Evolutionary conservation across 2,797 vertebrate genomes (phyloP).

Genomic region (Pantherophis vulpinus): DNA sequence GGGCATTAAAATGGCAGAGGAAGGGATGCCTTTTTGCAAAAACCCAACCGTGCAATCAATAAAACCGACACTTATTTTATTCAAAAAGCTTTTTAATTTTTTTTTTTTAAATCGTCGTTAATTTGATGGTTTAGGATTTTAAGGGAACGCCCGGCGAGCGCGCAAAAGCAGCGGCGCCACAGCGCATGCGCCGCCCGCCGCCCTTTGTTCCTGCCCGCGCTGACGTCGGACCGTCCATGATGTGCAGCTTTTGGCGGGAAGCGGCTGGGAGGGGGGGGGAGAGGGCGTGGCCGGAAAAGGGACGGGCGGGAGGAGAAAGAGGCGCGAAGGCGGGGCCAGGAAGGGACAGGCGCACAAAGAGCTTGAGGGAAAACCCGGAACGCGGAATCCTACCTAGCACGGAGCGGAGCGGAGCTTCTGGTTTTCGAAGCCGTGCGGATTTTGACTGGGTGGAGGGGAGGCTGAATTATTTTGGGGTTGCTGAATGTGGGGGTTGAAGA

Average conservation of each 20-base stretch:
- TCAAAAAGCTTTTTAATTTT: not conserved
- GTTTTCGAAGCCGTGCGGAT: not conserved
- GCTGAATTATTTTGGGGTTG: too few relatives aligned
- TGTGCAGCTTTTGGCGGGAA: slow-evolving; percentile 31
- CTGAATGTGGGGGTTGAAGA: not conserved
- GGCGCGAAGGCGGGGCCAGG: not conserved
- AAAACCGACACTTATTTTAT: not conserved
- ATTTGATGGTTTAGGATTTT: not conserved
- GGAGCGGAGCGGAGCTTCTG: not conserved
- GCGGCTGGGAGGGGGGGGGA: not conserved
- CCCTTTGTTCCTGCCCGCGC: not conserved
- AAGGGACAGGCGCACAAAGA: not conserved
- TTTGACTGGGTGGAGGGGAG: not conserved
- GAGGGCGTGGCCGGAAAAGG: too few relatives aligned
- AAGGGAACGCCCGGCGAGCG: not conserved
- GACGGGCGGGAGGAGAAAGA: not conserved
- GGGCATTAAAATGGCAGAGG: not conserved
- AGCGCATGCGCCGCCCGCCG: not conserved
- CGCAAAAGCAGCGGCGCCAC: fast-evolving
- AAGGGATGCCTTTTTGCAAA: not conserved
- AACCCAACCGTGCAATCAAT: not conserved
- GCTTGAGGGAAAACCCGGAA: slow-evolving; percentile 10
- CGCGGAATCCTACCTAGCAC: fast-evolving
- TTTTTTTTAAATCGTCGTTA: not conserved
- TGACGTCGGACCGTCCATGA: slow-evolving; percentile 18